Evolutionary conservation across 1,140 invertebrate genomes (phyloP).

Genomic region (Nasonia vitripennis): DNA sequence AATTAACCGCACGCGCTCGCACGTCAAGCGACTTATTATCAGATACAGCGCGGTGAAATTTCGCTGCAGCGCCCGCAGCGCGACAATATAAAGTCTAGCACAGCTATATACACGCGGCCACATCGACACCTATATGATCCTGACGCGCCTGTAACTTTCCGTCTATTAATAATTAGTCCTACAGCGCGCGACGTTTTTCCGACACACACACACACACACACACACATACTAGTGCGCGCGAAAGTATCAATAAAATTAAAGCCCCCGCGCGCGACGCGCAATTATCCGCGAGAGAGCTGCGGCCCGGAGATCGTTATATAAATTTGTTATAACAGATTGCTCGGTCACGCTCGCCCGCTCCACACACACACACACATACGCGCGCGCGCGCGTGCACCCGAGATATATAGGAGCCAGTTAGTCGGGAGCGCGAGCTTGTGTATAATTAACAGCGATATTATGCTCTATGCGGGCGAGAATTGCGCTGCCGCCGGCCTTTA

Average conservation of each 20-base stretch:
- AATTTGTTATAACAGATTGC: slow-evolving; percentile 32
- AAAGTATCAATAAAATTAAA: slow-evolving; percentile 32
- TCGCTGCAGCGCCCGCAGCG: too few relatives aligned
- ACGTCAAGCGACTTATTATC: slow-evolving; percentile 1
- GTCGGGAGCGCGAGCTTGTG: not conserved
- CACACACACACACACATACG: too few relatives aligned
- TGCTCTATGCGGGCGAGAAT: not conserved
- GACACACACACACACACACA: not conserved
- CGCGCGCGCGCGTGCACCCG: too few relatives aligned
- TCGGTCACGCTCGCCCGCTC: not conserved
- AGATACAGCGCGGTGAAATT: not conserved
- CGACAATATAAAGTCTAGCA: not conserved
- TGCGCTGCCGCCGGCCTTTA: not conserved
- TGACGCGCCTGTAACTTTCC: not conserved
- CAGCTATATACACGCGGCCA: too few relatives aligned
- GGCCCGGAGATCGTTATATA: slow-evolving; percentile 20
- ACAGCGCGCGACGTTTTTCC: not conserved
- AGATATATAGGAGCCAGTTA: not conserved
- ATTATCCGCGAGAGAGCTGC: slow-evolving; percentile 19
- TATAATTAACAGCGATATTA: slow-evolving; percentile 38
- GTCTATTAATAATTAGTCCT: slow-evolving; percentile 39
- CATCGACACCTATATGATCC: slow-evolving; percentile 17
- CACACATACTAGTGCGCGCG: too few relatives aligned
- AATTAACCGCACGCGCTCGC: not conserved
- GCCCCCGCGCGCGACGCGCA: slow-evolving; percentile 1